Conservation (phyloP, 2,888 invertebrate species). For the Axea sp. region DNA sequence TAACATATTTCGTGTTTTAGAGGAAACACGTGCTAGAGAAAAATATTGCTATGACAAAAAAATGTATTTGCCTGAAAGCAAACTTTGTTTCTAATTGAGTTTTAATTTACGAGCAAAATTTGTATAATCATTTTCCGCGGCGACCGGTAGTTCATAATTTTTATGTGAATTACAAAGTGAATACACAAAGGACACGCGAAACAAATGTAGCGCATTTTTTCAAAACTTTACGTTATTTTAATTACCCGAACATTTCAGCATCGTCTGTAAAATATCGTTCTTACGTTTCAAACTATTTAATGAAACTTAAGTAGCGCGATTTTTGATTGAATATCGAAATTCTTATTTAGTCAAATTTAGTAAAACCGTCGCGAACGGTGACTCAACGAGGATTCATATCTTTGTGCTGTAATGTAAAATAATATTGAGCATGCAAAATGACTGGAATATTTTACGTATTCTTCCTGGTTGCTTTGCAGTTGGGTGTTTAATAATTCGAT, state of each 20-base stretch:
- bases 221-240: conserved; percentile 1
- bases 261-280: neutral
- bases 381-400: neutral
- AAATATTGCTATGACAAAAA: too few relatives aligned
- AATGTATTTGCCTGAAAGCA: neutral
- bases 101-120: conserved; percentile 23
- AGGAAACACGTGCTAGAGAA: too few relatives aligned
- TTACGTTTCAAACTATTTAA: neutral
- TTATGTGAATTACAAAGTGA: conserved; percentile 10
- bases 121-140: conserved; percentile 19
- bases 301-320: neutral
- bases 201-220: neutral
- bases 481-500: conserved; percentile 7
- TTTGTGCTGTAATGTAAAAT: too few relatives aligned
- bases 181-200: neutral
- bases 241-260: neutral
- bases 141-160: conserved; percentile 14
- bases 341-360: neutral
- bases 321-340: neutral
- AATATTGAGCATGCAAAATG: neutral
- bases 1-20: too few relatives aligned
- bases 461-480: conserved; percentile 5
- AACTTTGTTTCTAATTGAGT: conserved; percentile 36
- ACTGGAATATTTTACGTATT: neutral
- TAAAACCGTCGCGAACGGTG: neutral